Conservation (phyloP, 2,888 invertebrate genomes). For the Busseola fusca region DNA sequence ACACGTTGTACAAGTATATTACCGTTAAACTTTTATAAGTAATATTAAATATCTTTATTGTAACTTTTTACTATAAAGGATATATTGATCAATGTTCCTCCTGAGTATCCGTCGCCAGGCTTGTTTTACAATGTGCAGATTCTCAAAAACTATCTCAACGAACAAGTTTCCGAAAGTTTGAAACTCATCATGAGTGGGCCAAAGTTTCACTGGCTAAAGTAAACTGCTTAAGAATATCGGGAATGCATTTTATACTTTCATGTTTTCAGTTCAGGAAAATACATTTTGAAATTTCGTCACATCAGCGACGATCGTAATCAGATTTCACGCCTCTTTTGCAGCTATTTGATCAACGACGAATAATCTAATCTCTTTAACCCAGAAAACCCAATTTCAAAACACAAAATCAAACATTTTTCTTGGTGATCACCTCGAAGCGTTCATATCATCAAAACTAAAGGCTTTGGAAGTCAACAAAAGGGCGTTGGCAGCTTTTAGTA, state of each 20-base stretch:
- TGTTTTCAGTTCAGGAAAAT: conserved; percentile 16
- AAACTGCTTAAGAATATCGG: conserved; percentile 21
- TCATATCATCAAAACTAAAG: conserved; percentile 52
- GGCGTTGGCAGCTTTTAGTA: conserved; percentile 54
- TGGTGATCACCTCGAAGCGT: conserved; percentile 42
- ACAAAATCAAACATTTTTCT: conserved; percentile 40
- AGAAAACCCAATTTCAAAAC: conserved; percentile 28
- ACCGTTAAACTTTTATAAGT: conserved; percentile 2
- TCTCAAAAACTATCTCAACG: conserved; percentile 43
- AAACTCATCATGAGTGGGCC: conserved; percentile 45
- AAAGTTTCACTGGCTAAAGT: conserved; percentile 38
- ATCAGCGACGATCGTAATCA: conserved; percentile 21
- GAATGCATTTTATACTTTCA: conserved; percentile 32
- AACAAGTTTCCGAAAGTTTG: conserved; percentile 45
- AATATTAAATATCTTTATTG: conserved; percentile 1
- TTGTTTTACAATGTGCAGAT: conserved; percentile 44
- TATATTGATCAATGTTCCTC: conserved; percentile 37
- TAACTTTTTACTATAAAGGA: conserved; percentile 16
- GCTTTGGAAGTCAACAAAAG: conserved; percentile 63
- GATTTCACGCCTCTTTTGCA: conserved; percentile 33
- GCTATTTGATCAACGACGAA: conserved; percentile 38
- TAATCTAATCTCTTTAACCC: conserved; percentile 31
- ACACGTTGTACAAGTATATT: not conserved
- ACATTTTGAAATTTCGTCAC: conserved; percentile 4
- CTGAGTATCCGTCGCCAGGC: conserved; percentile 13